phyloP scores from a whole-genome alignment of 2,888 invertebrate genomes.

The Aquatica leii region DNA sequence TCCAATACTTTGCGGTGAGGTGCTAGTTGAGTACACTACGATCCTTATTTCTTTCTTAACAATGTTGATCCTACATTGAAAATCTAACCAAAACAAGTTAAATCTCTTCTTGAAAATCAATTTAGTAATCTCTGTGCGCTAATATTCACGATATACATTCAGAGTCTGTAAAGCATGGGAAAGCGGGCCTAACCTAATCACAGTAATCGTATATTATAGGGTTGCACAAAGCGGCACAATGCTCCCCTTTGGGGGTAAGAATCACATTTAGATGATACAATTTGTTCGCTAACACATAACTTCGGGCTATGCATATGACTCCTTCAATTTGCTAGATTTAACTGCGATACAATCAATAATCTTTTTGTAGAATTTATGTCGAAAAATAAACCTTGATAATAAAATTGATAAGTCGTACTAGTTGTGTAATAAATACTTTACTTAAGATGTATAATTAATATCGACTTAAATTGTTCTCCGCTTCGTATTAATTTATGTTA shows the following conservation, averaged over 20 bases:
- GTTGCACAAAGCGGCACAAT: conserved; percentile 52
- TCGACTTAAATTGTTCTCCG: too few relatives aligned
- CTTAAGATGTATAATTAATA: too few relatives aligned
- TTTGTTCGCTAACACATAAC: conserved; percentile 49
- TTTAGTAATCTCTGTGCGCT: conserved; percentile 23
- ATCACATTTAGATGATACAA: conserved; percentile 53
- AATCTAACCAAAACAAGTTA: conserved; percentile 3
- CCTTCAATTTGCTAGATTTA: conserved; percentile 26
- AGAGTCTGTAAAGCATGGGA: conserved; percentile 49
- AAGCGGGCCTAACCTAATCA: conserved; percentile 57
- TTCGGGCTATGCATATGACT: conserved; percentile 39
- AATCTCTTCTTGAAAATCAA: conserved; percentile 22
- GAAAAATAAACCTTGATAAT: too few relatives aligned
- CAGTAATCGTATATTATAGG: conserved; percentile 58
- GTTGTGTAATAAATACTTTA: too few relatives aligned
- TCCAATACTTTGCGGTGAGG: background rate
- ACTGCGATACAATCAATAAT: conserved; percentile 21
- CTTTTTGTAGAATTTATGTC: too few relatives aligned
- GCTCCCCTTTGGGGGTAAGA: conserved; percentile 49
- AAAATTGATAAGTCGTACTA: too few relatives aligned
- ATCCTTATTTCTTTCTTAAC: too few relatives aligned
- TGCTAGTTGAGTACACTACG: background rate
- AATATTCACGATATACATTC: conserved; percentile 40
- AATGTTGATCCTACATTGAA: background rate
- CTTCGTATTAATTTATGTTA: too few relatives aligned